Evolutionary conservation across 2,888 invertebrate genomes (phyloP), one percentile per base, ranked within the genome.

Genomic region (Cerceris rybyensis): DNA sequence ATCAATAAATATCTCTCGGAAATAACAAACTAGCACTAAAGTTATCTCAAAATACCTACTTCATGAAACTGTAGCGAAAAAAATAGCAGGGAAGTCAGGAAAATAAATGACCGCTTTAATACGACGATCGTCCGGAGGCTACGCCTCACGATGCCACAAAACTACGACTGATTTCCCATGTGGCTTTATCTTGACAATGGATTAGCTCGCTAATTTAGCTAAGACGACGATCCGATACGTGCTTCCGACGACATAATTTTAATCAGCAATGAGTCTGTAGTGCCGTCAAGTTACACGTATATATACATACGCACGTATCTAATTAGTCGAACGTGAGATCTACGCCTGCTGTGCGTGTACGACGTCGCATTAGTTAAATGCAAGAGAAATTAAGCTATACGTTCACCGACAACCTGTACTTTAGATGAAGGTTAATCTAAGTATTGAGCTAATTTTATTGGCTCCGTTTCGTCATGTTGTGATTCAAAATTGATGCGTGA

Each of bases 111-210:
- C 13, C 28, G n/a, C 63, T 39, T 17, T 39, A 39, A 63, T 52
- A 52, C 49, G 63, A 50, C 39, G 39, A 17, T 52, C 50, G 13
- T 63, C 50, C 17, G 17, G 6, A 13, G 63, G n/a, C 50, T 39
- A 28, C 13, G 16, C 11, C 41, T 17, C 39, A 42, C 42, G 5
- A 28, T 16, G 28, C 39, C 17, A 9, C 60, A 11, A 57, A 46
- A 9, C 16, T 4, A 49, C 14, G 28, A 43, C 28, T 68, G 61
- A 73, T 73, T 73, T 73, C 73, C 73, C 73, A 73, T 16, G 67
- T 67, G 73, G 42, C 55, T 14, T 14, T 46, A 61, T 72, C 73
- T 68, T 57, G 46, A 54, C 57, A 68, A 67, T 63, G 46, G 49
- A 67, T 73, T 61, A 73, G 41, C 61, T 39, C 49, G 49, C 58